Conservation (phyloP, 2,888 invertebrate species). For the Dryococelus australis region DNA sequence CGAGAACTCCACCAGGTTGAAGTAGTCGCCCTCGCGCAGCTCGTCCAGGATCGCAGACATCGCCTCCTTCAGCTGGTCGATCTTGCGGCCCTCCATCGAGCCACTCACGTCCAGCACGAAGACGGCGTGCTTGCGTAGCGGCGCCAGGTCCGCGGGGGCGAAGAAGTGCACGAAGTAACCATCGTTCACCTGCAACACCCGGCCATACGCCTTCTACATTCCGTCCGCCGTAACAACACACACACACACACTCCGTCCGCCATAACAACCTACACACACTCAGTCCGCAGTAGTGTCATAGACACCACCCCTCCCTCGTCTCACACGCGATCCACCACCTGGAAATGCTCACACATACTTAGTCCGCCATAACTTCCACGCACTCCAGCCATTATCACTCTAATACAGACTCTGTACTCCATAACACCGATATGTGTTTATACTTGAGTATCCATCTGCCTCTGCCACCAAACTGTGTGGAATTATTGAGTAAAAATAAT, state of each 20-base stretch:
- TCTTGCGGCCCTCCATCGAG: conserved; percentile 61
- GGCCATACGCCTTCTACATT: background rate
- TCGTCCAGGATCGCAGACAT: conserved; percentile 57
- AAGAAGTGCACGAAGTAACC: conserved; percentile 64
- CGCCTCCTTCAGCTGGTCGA: conserved; percentile 57
- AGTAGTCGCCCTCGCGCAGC: conserved; percentile 56
- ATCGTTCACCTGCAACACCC: conserved; percentile 48
- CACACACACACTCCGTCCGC: background rate
- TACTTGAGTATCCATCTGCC: too few species aligned
- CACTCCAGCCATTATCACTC: too few species aligned
- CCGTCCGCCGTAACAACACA: background rate
- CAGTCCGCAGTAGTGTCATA: too few species aligned
- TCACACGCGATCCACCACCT: too few species aligned
- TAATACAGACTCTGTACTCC: too few species aligned
- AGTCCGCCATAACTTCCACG: too few species aligned
- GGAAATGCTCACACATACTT: too few species aligned
- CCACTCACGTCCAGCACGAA: conserved; percentile 63
- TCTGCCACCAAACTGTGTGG: too few species aligned
- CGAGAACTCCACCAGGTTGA: conserved; percentile 58
- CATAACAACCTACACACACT: background rate
- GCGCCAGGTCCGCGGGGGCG: conserved; percentile 56
- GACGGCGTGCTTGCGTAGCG: conserved; percentile 59
- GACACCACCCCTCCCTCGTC: too few species aligned
- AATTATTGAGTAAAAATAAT: too few species aligned
- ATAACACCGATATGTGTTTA: too few species aligned